phyloP scores from a whole-genome alignment of 2,888 invertebrate species.

The Gortyna flavago region DNA sequence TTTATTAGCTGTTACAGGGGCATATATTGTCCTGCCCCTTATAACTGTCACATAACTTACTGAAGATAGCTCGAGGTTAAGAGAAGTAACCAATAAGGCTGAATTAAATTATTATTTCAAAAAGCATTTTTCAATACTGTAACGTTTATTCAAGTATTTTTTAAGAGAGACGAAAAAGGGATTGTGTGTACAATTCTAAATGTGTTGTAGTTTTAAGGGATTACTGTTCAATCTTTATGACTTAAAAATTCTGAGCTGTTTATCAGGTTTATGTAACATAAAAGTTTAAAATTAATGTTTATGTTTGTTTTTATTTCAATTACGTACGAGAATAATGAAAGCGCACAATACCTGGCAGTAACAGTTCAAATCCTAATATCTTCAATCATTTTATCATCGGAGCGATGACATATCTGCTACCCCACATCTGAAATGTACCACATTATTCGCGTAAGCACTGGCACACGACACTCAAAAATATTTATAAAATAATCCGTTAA shows the following conservation, averaged over 20 bases:
- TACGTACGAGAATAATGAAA: conserved; percentile 39
- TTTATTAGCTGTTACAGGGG: conserved; percentile 40
- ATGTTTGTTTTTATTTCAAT: background rate
- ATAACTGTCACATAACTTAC: conserved; percentile 55
- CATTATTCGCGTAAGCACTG: conserved; percentile 76
- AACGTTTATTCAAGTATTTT: conserved; percentile 13
- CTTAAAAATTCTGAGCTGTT: background rate
- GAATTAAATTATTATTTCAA: background rate
- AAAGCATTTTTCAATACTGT: background rate
- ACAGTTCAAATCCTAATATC: conserved; percentile 69
- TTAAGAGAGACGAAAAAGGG: background rate
- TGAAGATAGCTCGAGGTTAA: conserved; percentile 8
- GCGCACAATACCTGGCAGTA: conserved; percentile 74
- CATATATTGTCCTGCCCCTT: conserved; percentile 45
- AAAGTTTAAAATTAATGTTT: too few relatives aligned
- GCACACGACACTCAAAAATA: conserved; percentile 71
- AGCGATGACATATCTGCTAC: conserved; percentile 74
- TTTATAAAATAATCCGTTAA: conserved; percentile 57
- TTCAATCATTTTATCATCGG: conserved; percentile 80
- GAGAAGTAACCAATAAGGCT: conserved; percentile 3
- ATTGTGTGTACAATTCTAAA: conserved; percentile 1
- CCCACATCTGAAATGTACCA: conserved; percentile 81
- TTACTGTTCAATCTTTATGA: background rate
- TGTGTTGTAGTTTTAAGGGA: background rate
- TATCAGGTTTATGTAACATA: background rate